Evolutionary conservation across 2,888 invertebrate species (phyloP), one percentile per base, ranked within the genome.

Genomic region (Xylota sylvarum): DNA sequence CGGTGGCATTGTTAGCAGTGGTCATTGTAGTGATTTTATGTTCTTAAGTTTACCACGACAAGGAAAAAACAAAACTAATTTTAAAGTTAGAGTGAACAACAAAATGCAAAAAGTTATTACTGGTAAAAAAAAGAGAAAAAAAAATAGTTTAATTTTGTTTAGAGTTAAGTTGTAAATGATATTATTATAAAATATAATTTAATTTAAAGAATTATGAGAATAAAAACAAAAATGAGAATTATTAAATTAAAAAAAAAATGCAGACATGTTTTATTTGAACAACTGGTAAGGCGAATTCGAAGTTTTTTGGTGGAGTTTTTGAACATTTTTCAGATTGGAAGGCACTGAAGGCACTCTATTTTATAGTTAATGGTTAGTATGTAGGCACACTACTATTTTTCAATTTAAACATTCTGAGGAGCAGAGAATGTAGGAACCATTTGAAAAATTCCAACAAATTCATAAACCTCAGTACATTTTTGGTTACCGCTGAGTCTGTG

Each of bases 111-210:
- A 86, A 80, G 69, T 73, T 67, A 76, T 65, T 70, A 62, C 55
- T 84, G 84, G 69, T 70, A 77, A 82, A 73, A 73, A 64, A 65
- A 55, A 46, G 14, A 56, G 46, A 32, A n/a, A 52, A 52, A 72
- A 72, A 58, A 74, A 86, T 86, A 86, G 86, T 86, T 86, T 86
- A 86, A 86, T 86, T 86, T 86, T 89, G 89, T 90, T 90, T 91
- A 91, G 91, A 74, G 74, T 88, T 91, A 91, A 91, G 92, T 91
- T 92, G 92, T 92, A 92, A 91, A 92, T 91, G 91, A 92, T 91
- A 91, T 89, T 90, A 89, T 90, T 82, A 86, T 86, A 82, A 89
- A 90, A 88, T 90, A 91, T 86, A 89, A 89, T 88, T 88, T 88
- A 88, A 88, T 87, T 87, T 88, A 87, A 88, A 89, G 88, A 88